These are phyloP conservation scores for Balearica regulorum DNA, from an alignment of 2,797 vertebrate species.

Conservation along the genomic window DNA sequence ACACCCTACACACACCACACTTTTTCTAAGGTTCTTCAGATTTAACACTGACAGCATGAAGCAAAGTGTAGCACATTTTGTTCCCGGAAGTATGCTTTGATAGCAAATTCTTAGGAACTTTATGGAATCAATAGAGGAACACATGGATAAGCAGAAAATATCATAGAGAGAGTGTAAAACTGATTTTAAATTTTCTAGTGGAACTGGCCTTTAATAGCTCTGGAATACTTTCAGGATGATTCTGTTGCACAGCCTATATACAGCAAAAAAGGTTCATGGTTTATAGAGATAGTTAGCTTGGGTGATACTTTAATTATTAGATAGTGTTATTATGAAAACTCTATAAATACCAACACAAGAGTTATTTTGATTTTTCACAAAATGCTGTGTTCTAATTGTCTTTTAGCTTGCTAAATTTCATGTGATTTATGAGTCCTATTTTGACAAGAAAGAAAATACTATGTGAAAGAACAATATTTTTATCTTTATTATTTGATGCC, in stretches of 20 bases:
- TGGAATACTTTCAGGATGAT: neutral
- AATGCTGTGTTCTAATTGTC: neutral
- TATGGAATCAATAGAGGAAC: neutral
- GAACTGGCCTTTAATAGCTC: neutral
- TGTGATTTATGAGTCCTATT: neutral
- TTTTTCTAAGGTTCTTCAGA: neutral
- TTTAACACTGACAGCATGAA: neutral
- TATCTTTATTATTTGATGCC: conserved; percentile 17
- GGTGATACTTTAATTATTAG: neutral
- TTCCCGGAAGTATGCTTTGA: neutral
- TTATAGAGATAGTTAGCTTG: neutral
- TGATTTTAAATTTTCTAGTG: neutral
- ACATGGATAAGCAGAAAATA: neutral
- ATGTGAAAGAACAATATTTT: conserved; percentile 17
- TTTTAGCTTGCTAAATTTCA: neutral
- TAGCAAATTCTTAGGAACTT: neutral
- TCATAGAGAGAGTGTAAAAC: neutral
- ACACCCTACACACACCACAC: neutral
- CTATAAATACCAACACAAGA: neutral
- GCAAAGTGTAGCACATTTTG: neutral
- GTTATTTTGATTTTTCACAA: neutral
- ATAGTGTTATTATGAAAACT: neutral
- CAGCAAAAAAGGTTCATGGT: neutral
- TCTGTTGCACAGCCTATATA: neutral
- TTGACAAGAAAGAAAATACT: conserved; percentile 22